phyloP scores from a whole-genome alignment of 2,797 vertebrate genomes.

The Sciurus vulgaris region DNA sequence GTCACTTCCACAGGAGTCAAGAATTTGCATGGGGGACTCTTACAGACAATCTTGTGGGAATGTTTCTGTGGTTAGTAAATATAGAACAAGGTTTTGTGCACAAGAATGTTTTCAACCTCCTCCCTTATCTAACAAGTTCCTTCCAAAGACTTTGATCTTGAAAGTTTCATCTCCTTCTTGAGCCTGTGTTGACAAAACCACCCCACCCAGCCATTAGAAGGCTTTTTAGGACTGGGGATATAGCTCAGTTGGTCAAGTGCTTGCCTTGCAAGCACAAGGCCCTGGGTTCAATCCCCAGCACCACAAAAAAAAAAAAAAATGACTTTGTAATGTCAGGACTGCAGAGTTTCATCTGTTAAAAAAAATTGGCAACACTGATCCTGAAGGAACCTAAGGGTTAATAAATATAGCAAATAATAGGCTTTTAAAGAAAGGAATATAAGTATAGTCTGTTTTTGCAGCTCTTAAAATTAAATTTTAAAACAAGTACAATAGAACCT shows the following conservation, averaged over 20 bases:
- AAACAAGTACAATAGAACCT: background rate
- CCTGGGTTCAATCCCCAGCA: too few relatives aligned
- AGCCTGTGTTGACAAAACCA: background rate
- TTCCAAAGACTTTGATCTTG: background rate
- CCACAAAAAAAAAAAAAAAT: too few relatives aligned
- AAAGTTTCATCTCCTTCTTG: background rate
- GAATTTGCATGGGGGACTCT: background rate
- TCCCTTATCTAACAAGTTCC: background rate
- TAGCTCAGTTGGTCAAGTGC: too few relatives aligned
- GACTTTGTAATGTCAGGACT: background rate
- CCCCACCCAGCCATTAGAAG: background rate
- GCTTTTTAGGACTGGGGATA: too few relatives aligned
- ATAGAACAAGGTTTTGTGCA: background rate
- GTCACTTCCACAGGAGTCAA: background rate
- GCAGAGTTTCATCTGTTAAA: background rate
- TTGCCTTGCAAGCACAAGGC: too few relatives aligned
- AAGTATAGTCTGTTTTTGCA: background rate
- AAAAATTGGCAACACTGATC: background rate
- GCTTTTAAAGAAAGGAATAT: background rate
- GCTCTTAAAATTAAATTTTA: constrained; percentile 28
- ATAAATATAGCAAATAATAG: background rate
- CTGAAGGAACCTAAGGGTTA: background rate
- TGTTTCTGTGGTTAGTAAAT: background rate
- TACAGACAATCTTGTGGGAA: background rate
- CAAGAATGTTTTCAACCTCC: background rate